Percentiles rank a stretch among this genome's conserved stretches.
phyloP scores from a whole-genome alignment of 2,113 vertebrate species.

The Psettodes erumei region DNA sequence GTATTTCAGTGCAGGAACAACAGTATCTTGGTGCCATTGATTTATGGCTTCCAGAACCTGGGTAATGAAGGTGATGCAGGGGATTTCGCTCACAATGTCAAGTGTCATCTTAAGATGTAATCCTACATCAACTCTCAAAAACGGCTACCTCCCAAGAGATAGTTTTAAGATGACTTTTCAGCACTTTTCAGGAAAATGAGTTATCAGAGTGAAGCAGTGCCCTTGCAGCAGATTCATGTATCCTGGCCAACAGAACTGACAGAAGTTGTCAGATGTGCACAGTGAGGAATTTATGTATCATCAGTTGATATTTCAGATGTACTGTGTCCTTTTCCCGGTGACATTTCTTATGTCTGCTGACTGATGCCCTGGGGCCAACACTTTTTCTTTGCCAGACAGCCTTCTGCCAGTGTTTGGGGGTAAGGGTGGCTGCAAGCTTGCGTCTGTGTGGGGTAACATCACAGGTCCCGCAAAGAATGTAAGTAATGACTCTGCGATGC shows the following conservation, averaged over 20 bases:
- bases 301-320: slow-evolving; percentile 34
- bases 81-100: not conserved
- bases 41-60: slow-evolving; percentile 8
- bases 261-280: slow-evolving; percentile 6
- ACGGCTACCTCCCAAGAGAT: slow-evolving; percentile 11
- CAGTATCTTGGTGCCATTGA: slow-evolving; percentile 2
- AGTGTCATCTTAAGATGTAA: slow-evolving; percentile 6
- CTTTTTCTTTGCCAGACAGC: not conserved
- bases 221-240: not conserved
- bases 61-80: not conserved
- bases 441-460: slow-evolving; percentile 26
- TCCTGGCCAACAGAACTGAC: slow-evolving; percentile 3
- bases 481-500: slow-evolving; percentile 56
- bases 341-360: slow-evolving; percentile 43
- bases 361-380: slow-evolving; percentile 8
- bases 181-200: slow-evolving; percentile 18
- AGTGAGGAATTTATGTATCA: slow-evolving; percentile 25
- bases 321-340: slow-evolving; percentile 22
- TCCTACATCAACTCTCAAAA: slow-evolving; percentile 24
- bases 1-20: slow-evolving; percentile 15
- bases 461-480: slow-evolving; percentile 14
- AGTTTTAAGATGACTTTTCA: slow-evolving; percentile 6
- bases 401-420: slow-evolving; percentile 3
- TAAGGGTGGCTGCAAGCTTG: not conserved
- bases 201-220: not conserved